Conservation (phyloP, 2,888 invertebrate species). For the Tetranychus piercei region DNA sequence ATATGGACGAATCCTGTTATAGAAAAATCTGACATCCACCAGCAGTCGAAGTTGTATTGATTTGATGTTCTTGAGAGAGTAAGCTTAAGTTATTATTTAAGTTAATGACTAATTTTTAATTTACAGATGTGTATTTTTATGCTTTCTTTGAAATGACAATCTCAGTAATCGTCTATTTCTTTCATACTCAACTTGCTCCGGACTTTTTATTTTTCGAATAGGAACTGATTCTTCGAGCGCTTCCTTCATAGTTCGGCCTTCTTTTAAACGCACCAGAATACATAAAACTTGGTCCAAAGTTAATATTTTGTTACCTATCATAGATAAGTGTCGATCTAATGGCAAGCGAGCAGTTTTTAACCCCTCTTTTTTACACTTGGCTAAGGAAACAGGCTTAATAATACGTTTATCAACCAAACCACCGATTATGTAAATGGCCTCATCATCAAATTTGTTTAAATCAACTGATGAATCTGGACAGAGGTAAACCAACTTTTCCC, state of each 20-base stretch:
- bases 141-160: not conserved
- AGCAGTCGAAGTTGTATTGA: too few relatives aligned
- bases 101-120: not conserved
- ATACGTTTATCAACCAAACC: constrained; percentile 33
- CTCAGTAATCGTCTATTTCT: not conserved
- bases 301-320: not conserved
- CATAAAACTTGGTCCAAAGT: constrained; percentile 3
- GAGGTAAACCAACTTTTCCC: constrained; percentile 60
- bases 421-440: constrained; percentile 60
- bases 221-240: not conserved
- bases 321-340: constrained; percentile 48
- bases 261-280: not conserved
- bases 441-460: constrained; percentile 48
- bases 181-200: not conserved
- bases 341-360: constrained; percentile 59
- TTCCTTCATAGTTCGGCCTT: not conserved
- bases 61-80: too few relatives aligned
- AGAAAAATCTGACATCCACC: too few relatives aligned
- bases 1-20: too few relatives aligned
- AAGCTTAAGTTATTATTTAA: not conserved
- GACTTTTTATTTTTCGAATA: constrained; percentile 7
- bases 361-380: constrained; percentile 44
- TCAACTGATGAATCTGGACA: constrained; percentile 63
- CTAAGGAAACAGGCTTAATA: constrained; percentile 51
- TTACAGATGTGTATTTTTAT: not conserved